Evolutionary conservation across 2,797 vertebrate species (phyloP), one percentile per base, ranked within the genome.

Genomic region (Ctenochaetus hawaiiensis): DNA sequence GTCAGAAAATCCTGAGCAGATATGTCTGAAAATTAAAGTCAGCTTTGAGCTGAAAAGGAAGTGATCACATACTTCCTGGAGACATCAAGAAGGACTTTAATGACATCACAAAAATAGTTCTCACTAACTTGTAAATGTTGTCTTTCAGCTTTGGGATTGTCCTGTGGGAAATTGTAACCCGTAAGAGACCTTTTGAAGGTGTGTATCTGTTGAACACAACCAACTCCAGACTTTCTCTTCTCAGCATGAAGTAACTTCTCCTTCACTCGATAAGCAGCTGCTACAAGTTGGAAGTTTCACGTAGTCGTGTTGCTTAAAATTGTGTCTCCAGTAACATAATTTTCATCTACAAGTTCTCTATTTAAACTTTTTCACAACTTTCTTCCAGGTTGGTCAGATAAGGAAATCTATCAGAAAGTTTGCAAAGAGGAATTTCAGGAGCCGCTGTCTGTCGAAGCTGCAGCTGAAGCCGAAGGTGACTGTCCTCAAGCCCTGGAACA

Each of bases 131-230:
- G 2, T 0, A 67, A 48, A 76, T 49, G 12, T 56, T 88, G 39
- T 86, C 56, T 91, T 89, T 78, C 91, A 97, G 97, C 87, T 96
- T 98, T 8, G 97, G 97, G 18, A 94, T 98, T 4, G 96, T 98
- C 60, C 86, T 98, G 85, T 97, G 96, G 96, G 97, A 98, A 91
- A 93, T 98, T 0, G 89, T 89, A 13, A 97, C 95, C 11, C 92
- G 94, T 30, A 92, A 91, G 69, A 88, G 78, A 67, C 97, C 96
- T 0, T 97, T 96, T 89, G 83, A 95, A 92, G 96, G 97, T 97
- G 30, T 18, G 84, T 84, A 77, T 72, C 53, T 34, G n/a, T 37
- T 52, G 3, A 72, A 4, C 18, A 48, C 20, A 41, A 20, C 0
- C 1, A 22, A 8, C 2, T 4, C 43, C 6, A 2, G 22, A 41